Conservation (phyloP, 1,140 invertebrate species). For the Xylocopa sonorina region DNA sequence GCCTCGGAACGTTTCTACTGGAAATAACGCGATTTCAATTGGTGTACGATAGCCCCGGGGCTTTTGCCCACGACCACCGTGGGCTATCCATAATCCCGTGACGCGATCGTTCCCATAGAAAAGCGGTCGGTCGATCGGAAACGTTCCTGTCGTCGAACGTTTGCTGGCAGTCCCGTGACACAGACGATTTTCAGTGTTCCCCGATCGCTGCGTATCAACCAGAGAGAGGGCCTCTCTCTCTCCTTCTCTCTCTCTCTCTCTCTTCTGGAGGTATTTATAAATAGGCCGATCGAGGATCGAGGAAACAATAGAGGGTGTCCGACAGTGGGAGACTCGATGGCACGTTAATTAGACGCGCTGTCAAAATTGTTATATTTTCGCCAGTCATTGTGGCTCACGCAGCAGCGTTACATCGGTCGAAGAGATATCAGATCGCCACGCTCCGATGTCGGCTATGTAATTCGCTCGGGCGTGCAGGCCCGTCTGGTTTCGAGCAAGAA, state of each 20-base stretch:
- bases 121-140: conserved; percentile 20
- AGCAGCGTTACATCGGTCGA: conserved; percentile 60
- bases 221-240: no score
- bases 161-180: background rate
- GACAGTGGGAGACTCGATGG: conserved; percentile 23
- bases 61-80: conserved; percentile 28
- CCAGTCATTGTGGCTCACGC: conserved; percentile 57
- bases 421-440: conserved; percentile 66
- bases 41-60: conserved; percentile 28
- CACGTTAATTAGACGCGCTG: conserved; percentile 51
- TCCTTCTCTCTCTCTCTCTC: no score
- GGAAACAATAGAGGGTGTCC: conserved; percentile 26
- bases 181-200: background rate
- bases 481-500: conserved; percentile 54
- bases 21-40: conserved; percentile 48
- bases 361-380: conserved; percentile 62
- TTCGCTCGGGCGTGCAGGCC: conserved; percentile 65
- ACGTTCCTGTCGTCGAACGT: background rate
- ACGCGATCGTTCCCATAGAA: conserved; percentile 23
- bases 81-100: conserved; percentile 3
- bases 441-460: conserved; percentile 65
- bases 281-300: background rate
- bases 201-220: background rate
- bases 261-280: conserved; percentile 4
- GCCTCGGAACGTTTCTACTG: background rate